Conservation (phyloP, 2,113 vertebrate genomes). For the Ictalurus punctatus region DNA sequence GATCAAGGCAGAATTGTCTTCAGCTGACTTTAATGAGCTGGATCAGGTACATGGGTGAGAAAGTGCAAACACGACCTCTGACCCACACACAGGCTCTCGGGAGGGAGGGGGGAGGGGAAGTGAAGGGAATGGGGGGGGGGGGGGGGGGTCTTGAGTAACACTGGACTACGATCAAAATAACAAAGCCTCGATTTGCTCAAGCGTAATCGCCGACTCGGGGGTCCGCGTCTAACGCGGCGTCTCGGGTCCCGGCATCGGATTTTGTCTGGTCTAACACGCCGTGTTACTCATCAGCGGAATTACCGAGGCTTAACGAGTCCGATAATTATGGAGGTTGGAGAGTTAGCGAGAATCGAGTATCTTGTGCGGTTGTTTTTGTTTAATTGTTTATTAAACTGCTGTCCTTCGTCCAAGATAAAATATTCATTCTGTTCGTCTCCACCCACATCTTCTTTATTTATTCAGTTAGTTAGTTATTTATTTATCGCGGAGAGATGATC, state of each 20-base stretch:
- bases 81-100: neutral
- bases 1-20: conserved; percentile 18
- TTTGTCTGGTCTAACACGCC: neutral
- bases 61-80: conserved; percentile 11
- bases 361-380: no score
- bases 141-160: neutral
- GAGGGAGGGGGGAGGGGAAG: no score
- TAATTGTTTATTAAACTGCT: no score
- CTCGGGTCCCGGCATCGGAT: neutral
- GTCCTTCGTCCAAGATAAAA: no score
- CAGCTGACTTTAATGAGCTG: conserved; percentile 33
- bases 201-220: neutral
- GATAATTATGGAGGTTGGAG: neutral
- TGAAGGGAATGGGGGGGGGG: no score
- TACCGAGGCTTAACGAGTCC: neutral
- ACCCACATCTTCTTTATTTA: neutral
- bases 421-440: neutral
- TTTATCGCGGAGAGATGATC: no score
- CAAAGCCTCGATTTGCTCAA: neutral
- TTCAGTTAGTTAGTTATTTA: neutral
- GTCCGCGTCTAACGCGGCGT: neutral
- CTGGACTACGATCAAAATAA: conserved; percentile 1
- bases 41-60: conserved; percentile 12
- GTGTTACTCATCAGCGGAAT: neutral
- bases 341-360: neutral